A percentile compares a stretch with the other conserved stretches of the same genome.
phyloP scores from a whole-genome alignment of 2,113 vertebrate genomes.

The Phalacrocorax pelagicus region DNA sequence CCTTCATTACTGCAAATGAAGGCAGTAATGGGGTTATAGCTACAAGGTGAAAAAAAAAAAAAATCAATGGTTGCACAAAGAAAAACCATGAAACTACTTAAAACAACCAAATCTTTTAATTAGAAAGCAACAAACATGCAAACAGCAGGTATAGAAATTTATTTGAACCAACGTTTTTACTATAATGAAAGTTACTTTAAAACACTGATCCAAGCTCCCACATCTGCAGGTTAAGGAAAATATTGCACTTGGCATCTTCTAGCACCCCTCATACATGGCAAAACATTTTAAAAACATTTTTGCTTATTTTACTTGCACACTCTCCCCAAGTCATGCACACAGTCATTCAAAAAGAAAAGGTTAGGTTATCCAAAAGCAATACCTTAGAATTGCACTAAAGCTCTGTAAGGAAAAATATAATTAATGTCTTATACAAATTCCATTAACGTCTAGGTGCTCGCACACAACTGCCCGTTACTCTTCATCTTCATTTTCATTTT shows the following conservation, averaged over 20 bases:
- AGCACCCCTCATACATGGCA: conserved; percentile 78
- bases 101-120: conserved; percentile 85
- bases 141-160: conserved; percentile 87
- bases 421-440: conserved; percentile 91
- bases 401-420: conserved; percentile 90
- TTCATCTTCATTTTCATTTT: conserved; percentile 90
- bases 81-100: conserved; percentile 47
- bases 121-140: conserved; percentile 88
- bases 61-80: neutral
- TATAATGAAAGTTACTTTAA: conserved; percentile 83
- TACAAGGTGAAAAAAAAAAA: neutral
- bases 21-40: neutral
- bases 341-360: conserved; percentile 81
- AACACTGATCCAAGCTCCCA: conserved; percentile 85
- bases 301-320: conserved; percentile 78
- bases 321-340: conserved; percentile 79
- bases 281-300: conserved; percentile 74
- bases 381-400: conserved; percentile 89
- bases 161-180: conserved; percentile 83
- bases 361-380: conserved; percentile 83
- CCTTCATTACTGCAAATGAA: neutral
- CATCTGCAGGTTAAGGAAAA: conserved; percentile 81
- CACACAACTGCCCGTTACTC: conserved; percentile 75
- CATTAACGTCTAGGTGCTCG: conserved; percentile 76
- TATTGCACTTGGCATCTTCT: conserved; percentile 90